A percentile compares a stretch with the other conserved stretches of the same genome.
Evolutionary conservation across 2,888 invertebrate genomes (phyloP).

Genomic region (Tipula lateralis): DNA sequence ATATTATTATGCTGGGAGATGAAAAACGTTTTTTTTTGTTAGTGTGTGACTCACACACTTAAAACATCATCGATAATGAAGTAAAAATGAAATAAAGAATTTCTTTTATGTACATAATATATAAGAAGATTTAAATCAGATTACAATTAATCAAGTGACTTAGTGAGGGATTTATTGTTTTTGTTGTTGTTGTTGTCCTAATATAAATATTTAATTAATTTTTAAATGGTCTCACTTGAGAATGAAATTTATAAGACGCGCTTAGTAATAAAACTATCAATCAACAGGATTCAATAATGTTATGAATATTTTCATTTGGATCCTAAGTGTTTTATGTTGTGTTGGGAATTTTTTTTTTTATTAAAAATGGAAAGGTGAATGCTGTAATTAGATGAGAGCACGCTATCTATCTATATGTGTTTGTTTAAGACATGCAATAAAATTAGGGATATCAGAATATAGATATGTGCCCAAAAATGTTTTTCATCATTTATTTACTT

Average conservation of each 20-base stretch:
- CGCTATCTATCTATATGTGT: background rate
- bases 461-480: background rate
- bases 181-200: background rate
- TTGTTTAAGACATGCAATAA: background rate
- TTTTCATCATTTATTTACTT: background rate
- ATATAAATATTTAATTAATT: slow-evolving; percentile 9
- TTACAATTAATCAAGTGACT: background rate
- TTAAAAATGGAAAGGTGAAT: background rate
- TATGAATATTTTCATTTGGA: background rate
- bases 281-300: background rate
- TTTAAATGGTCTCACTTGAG: slow-evolving; percentile 11
- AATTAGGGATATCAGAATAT: background rate
- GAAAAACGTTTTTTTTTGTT: background rate
- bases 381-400: background rate
- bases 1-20: background rate
- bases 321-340: background rate
- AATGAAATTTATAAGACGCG: background rate
- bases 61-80: slow-evolving; percentile 11
- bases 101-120: background rate
- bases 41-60: slow-evolving; percentile 5
- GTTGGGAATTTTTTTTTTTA: background rate
- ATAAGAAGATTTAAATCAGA: background rate
- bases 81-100: background rate
- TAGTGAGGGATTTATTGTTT: background rate
- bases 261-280: background rate